These are phyloP conservation scores for Solea solea DNA, from an alignment of 2,113 vertebrate genomes.

Conservation along the genomic window DNA sequence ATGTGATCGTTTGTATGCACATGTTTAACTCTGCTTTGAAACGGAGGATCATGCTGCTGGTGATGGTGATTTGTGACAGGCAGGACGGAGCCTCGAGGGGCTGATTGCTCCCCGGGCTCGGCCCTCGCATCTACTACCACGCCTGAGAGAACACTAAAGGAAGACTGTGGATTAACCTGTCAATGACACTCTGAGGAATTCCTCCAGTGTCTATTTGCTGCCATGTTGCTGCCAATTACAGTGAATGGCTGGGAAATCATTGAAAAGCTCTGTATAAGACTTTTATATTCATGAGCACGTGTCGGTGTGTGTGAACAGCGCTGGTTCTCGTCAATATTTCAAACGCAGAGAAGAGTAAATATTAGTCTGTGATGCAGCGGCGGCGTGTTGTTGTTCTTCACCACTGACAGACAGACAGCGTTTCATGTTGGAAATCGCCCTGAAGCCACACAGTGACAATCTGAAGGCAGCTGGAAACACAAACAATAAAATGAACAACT, in stretches of 20 bases:
- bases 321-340: neutral
- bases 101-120: slow-evolving; percentile 43
- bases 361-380: neutral
- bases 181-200: slow-evolving; percentile 41
- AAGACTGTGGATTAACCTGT: slow-evolving; percentile 44
- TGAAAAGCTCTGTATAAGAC: slow-evolving; percentile 1
- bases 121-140: slow-evolving; percentile 16
- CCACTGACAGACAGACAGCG: neutral
- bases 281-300: neutral
- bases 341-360: slow-evolving; percentile 5
- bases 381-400: neutral
- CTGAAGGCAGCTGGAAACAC: neutral
- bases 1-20: slow-evolving; percentile 54
- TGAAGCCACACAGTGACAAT: slow-evolving; percentile 8
- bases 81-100: slow-evolving; percentile 35
- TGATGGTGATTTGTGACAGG: slow-evolving; percentile 41
- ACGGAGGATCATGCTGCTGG: slow-evolving; percentile 10
- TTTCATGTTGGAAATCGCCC: slow-evolving; percentile 9
- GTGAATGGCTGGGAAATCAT: slow-evolving; percentile 15
- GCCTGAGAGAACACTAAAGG: slow-evolving; percentile 45
- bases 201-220: slow-evolving; percentile 1
- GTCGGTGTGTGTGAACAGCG: neutral
- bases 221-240: slow-evolving; percentile 5
- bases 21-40: slow-evolving; percentile 15
- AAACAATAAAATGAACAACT: slow-evolving; percentile 1